phyloP scores from a whole-genome alignment of 2,888 invertebrate species.

The Hirtodrosophila histrioides region DNA sequence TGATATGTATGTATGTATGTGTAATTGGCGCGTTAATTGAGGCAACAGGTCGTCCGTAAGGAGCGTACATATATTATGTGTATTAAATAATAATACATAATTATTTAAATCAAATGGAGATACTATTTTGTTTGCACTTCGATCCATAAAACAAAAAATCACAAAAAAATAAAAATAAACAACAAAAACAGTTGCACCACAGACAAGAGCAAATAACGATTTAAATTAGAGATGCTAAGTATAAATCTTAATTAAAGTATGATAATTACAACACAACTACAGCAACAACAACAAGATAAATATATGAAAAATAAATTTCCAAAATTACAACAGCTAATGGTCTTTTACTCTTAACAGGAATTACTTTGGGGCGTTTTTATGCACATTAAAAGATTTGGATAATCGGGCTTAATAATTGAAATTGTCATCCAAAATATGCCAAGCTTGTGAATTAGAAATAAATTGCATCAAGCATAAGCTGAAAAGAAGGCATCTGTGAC shows the following conservation, averaged over 20 bases:
- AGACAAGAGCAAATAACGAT: constrained; percentile 58
- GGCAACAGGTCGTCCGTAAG: constrained; percentile 11
- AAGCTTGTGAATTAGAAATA: too few species aligned
- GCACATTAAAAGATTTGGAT: too few species aligned
- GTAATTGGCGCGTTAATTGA: constrained; percentile 31
- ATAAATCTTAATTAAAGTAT: constrained; percentile 75
- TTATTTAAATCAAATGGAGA: constrained; percentile 36
- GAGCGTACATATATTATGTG: constrained; percentile 22
- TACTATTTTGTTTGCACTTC: constrained; percentile 54
- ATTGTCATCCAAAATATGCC: too few species aligned
- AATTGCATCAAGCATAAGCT: too few species aligned
- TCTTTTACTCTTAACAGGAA: background rate
- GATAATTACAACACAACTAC: constrained; percentile 70
- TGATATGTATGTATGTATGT: constrained; percentile 26
- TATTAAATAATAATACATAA: constrained; percentile 25
- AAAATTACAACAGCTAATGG: constrained; percentile 56
- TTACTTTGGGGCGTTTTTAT: too few species aligned
- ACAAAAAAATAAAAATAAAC: constrained; percentile 15
- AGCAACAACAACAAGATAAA: constrained; percentile 71
- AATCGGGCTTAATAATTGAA: too few species aligned
- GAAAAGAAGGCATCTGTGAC: too few species aligned
- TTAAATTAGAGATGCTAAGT: constrained; percentile 71
- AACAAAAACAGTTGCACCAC: constrained; percentile 53
- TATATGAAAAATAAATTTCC: constrained; percentile 77
- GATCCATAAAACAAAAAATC: constrained; percentile 41